Percentiles rank a stretch among this genome's conserved stretches.
Conservation (phyloP, 2,113 vertebrate genomes). For the Suncus etruscus region DNA sequence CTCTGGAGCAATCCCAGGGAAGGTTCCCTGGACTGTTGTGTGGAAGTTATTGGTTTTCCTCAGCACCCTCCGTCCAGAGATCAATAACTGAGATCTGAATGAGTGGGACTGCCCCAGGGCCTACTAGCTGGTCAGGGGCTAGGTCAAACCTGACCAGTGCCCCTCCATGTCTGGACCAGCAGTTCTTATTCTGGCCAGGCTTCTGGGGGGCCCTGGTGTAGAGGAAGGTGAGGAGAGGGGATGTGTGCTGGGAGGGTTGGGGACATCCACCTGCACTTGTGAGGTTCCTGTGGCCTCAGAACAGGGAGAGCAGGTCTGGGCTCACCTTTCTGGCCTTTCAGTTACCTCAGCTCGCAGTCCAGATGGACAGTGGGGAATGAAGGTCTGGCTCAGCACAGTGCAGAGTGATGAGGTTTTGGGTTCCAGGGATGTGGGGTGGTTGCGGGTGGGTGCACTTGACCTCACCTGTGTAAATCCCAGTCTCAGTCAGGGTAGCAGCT, state of each 20-base stretch:
- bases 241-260: not conserved
- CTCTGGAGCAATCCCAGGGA: accelerated
- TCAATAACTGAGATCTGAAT: not conserved
- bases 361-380: no score
- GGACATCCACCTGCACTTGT: not conserved
- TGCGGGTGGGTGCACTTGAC: no score
- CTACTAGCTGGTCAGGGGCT: not conserved
- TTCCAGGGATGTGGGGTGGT: not conserved
- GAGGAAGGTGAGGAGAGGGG: no score
- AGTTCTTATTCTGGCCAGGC: not conserved
- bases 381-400: not conserved
- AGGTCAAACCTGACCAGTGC: not conserved
- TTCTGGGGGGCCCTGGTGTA: not conserved
- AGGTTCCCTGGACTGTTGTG: not conserved
- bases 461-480: no score
- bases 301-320: not conserved
- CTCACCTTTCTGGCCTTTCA: not conserved
- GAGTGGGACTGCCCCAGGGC: not conserved
- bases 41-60: not conserved
- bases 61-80: not conserved
- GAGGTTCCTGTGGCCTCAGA: not conserved
- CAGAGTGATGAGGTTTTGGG: not conserved
- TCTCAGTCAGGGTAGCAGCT: no score
- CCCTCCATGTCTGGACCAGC: not conserved
- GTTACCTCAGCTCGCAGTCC: not conserved